Conservation (phyloP, 1,140 invertebrate species). For the Metaphire vulgaris region DNA sequence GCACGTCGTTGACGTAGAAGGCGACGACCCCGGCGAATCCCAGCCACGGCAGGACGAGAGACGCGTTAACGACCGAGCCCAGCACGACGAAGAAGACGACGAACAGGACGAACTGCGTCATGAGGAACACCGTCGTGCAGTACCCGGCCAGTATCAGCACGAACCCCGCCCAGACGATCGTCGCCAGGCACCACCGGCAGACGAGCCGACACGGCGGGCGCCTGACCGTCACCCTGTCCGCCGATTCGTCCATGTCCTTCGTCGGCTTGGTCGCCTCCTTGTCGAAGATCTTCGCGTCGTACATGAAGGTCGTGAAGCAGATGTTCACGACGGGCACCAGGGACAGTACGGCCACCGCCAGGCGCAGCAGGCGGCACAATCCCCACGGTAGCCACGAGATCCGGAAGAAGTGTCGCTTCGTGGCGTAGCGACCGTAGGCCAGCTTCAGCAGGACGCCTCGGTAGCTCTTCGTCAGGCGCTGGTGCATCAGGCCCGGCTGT, state of each 20-base stretch:
- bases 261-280: not conserved
- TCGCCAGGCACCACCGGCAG: constrained; percentile 17
- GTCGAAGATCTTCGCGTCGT: constrained; percentile 15
- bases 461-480: constrained; percentile 19
- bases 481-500: constrained; percentile 14
- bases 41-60: constrained; percentile 24
- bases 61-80: constrained; percentile 16
- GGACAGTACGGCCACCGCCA: constrained; percentile 10
- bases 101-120: constrained; percentile 22
- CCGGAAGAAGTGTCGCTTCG: constrained; percentile 27
- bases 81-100: constrained; percentile 29
- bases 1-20: constrained; percentile 23
- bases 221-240: not conserved
- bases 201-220: not conserved
- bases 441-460: constrained; percentile 16
- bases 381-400: constrained; percentile 25
- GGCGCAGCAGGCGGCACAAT: not conserved
- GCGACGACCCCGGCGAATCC: constrained; percentile 14
- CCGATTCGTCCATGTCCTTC: not conserved
- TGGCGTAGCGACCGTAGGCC: constrained; percentile 18
- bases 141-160: constrained; percentile 25
- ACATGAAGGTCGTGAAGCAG: constrained; percentile 17
- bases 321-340: constrained; percentile 24
- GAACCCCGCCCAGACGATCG: constrained; percentile 26
- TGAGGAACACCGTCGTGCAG: constrained; percentile 28